These are phyloP conservation scores for Oceanites oceanicus DNA, from an alignment of 2,113 vertebrate genomes.

Conservation along the genomic window DNA sequence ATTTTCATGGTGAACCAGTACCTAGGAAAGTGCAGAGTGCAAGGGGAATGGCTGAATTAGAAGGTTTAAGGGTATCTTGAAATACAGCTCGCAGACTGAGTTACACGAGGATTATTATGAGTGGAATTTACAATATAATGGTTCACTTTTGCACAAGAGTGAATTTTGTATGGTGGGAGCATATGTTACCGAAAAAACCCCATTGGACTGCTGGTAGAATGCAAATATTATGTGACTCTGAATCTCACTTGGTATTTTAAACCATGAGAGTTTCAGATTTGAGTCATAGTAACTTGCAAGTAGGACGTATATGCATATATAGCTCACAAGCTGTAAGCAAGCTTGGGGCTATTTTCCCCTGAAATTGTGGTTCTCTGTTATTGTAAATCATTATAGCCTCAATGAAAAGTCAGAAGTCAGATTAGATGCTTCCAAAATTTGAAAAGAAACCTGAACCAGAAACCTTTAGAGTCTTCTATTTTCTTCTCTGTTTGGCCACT, in stretches of 20 bases:
- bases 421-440: background rate
- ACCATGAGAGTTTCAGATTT: slow-evolving; percentile 22
- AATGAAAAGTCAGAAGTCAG: background rate
- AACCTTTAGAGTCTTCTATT: background rate
- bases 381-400: background rate
- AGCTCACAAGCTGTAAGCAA: background rate
- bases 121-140: background rate
- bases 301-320: background rate
- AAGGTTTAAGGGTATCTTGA: background rate
- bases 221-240: background rate
- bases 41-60: background rate
- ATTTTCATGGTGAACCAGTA: background rate
- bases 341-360: background rate
- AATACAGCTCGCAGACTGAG: background rate
- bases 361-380: background rate
- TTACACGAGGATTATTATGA: background rate
- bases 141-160: background rate
- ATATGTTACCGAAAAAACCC: background rate
- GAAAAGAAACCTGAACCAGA: background rate
- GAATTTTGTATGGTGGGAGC: background rate
- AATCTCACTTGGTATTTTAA: slow-evolving; percentile 39
- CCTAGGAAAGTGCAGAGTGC: background rate
- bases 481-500: background rate
- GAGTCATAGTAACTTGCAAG: slow-evolving; percentile 5
- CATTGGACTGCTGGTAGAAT: background rate